Percentiles rank a stretch among this genome's conserved stretches.
phyloP scores from a whole-genome alignment of 2,113 vertebrate genomes.

The Sciurus niger region DNA sequence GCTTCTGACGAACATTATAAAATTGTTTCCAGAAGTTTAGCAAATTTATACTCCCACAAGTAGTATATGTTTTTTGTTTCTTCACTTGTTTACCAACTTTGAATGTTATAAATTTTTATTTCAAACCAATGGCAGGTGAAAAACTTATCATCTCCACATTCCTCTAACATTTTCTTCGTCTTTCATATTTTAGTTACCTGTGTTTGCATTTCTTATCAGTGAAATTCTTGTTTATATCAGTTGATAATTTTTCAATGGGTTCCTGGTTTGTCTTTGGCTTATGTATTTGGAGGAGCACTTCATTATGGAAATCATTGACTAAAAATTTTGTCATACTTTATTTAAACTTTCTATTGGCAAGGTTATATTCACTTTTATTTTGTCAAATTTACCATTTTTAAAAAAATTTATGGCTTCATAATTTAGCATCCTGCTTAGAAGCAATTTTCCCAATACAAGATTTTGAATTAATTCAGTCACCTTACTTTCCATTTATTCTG shows the following conservation, averaged over 20 bases:
- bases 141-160: background rate
- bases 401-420: slow-evolving; percentile 6
- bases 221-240: background rate
- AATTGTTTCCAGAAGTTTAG: background rate
- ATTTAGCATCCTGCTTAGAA: background rate
- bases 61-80: background rate
- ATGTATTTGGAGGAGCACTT: background rate
- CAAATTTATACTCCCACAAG: background rate
- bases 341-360: slow-evolving; percentile 4
- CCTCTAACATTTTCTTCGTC: background rate
- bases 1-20: background rate
- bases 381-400: slow-evolving; percentile 12
- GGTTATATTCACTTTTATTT: slow-evolving; percentile 44
- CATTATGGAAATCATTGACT: background rate
- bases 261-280: background rate
- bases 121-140: background rate
- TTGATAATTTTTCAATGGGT: background rate
- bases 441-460: background rate
- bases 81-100: background rate
- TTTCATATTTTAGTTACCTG: background rate
- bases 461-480: slow-evolving; percentile 48
- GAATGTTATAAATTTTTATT: background rate
- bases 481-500: slow-evolving; percentile 37
- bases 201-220: background rate
- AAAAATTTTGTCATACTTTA: background rate